phyloP scores from a whole-genome alignment of 2,888 invertebrate genomes.

The Dioctria linearis region DNA sequence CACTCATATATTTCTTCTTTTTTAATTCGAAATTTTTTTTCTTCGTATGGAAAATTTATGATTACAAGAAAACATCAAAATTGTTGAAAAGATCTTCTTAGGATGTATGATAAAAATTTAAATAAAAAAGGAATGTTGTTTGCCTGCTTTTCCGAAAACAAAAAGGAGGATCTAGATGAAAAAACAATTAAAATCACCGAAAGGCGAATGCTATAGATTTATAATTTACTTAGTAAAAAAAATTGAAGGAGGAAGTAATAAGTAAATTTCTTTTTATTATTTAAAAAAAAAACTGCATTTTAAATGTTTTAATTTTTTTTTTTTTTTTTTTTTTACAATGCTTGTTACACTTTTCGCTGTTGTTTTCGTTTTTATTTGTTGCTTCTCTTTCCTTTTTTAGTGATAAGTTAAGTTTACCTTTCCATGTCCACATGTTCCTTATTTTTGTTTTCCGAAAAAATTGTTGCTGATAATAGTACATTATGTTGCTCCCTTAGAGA shows the following conservation, averaged over 20 bases:
- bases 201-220: conserved; percentile 34
- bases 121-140: conserved; percentile 24
- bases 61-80: neutral
- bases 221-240: conserved; percentile 41
- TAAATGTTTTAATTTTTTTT: conserved; percentile 15
- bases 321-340: neutral
- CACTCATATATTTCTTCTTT: neutral
- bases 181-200: neutral
- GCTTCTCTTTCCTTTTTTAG: neutral
- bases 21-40: neutral
- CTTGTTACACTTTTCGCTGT: neutral
- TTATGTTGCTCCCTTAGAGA: no score
- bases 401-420: neutral
- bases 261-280: conserved; percentile 7
- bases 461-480: neutral
- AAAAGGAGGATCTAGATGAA: conserved; percentile 6
- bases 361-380: neutral
- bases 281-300: conserved; percentile 15
- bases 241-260: conserved; percentile 7
- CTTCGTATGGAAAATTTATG: neutral
- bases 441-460: neutral
- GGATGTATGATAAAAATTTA: conserved; percentile 3
- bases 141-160: conserved; percentile 23
- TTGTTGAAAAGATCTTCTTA: neutral
- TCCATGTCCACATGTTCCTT: neutral